Conservation (phyloP, 2,888 invertebrate genomes). For the Iphiclides podalirius region DNA sequence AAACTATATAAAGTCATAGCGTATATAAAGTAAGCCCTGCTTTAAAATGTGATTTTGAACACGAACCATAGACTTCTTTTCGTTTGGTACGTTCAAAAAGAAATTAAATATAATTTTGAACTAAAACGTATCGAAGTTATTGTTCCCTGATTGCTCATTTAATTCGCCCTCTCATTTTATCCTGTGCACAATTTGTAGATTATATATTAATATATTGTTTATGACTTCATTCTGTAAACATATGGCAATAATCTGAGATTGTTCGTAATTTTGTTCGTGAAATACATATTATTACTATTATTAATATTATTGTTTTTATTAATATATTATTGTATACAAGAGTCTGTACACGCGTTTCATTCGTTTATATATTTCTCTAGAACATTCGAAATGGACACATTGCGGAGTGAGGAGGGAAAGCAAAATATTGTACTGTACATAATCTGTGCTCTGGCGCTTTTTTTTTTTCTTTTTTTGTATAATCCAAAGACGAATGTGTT, state of each 20-base stretch:
- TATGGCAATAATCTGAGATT: slow-evolving; percentile 15
- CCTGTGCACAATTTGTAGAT: slow-evolving; percentile 1
- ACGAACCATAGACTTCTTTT: too few species aligned
- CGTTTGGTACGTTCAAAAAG: too few species aligned
- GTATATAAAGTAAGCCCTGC: too few species aligned
- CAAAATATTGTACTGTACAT: slow-evolving; percentile 50
- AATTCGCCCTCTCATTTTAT: neutral
- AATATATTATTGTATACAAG: slow-evolving; percentile 26
- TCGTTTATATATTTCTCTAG: slow-evolving; percentile 28
- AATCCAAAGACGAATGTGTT: slow-evolving; percentile 77
- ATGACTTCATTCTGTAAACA: neutral
- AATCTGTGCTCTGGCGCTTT: slow-evolving; percentile 46
- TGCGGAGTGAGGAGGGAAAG: slow-evolving; percentile 3
- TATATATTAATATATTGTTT: slow-evolving; percentile 6
- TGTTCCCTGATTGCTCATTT: neutral
- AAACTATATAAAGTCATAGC: too few species aligned
- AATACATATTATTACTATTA: slow-evolving; percentile 34
- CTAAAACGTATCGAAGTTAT: slow-evolving; percentile 8
- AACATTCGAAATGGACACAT: slow-evolving; percentile 47
- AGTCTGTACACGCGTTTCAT: slow-evolving; percentile 15
- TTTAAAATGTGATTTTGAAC: too few species aligned
- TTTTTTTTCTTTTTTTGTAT: slow-evolving; percentile 40
- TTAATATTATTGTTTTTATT: slow-evolving; percentile 40
- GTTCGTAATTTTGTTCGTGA: slow-evolving; percentile 26
- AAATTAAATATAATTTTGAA: too few species aligned